Conservation (phyloP, 2,888 invertebrate species). For the Pherbina coryleti region DNA sequence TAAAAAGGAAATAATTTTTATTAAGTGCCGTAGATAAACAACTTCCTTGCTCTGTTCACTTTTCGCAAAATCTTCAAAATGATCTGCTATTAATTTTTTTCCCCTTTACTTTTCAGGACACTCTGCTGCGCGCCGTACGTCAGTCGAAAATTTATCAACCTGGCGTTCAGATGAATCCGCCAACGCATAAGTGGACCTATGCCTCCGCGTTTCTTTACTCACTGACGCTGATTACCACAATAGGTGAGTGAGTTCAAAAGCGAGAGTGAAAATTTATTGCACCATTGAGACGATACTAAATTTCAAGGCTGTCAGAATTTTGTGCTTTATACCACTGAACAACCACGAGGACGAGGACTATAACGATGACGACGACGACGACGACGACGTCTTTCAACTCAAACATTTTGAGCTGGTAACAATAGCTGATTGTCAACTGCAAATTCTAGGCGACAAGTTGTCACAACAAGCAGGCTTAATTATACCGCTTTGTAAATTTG, state of each 20-base stretch:
- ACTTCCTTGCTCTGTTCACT: neutral
- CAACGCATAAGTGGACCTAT: constrained; percentile 87
- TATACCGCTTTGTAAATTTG: neutral
- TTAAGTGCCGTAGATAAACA: neutral
- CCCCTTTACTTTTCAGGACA: constrained; percentile 61
- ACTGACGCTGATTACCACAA: constrained; percentile 92
- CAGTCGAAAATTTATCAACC: constrained; percentile 69
- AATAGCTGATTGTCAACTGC: constrained; percentile 12
- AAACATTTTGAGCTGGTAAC: neutral
- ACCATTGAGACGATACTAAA: too few relatives aligned
- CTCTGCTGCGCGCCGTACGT: constrained; percentile 68
- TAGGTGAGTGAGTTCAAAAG: constrained; percentile 76
- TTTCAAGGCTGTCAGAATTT: too few relatives aligned
- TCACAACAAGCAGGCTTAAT: constrained; percentile 46
- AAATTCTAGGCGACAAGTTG: constrained; percentile 11
- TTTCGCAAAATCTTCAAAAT: constrained; percentile 10
- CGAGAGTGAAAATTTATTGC: too few relatives aligned
- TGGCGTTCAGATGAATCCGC: constrained; percentile 68
- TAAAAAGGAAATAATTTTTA: too few relatives aligned
- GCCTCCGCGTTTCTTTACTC: constrained; percentile 93
- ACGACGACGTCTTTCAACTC: neutral
- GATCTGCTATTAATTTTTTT: constrained; percentile 21
- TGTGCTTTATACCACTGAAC: neutral
- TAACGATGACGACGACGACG: neutral
- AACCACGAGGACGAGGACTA: neutral